Evolutionary conservation across 2,888 invertebrate species (phyloP).

Genomic region (Eupithecia tripunctaria): DNA sequence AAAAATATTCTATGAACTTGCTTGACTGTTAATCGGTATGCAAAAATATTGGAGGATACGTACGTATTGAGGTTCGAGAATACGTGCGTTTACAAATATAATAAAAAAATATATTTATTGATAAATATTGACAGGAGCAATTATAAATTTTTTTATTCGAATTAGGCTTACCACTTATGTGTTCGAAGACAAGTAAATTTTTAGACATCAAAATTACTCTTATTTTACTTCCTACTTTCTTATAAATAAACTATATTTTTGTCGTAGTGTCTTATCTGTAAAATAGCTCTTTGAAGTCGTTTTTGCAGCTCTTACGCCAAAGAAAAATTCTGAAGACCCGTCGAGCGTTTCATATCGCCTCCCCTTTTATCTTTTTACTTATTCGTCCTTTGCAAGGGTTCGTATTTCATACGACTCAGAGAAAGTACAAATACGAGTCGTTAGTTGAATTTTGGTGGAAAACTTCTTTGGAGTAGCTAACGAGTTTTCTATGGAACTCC

Average conservation of each 20-base stretch:
- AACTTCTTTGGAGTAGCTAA: slow-evolving; percentile 1
- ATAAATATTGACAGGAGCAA: no score
- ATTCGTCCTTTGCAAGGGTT: slow-evolving; percentile 52
- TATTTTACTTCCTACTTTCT: no score
- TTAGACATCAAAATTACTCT: background rate
- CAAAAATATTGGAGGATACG: no score
- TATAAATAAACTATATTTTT: no score
- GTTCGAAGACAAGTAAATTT: background rate
- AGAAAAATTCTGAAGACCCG: slow-evolving; percentile 58
- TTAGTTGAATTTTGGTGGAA: slow-evolving; percentile 16
- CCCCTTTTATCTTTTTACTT: slow-evolving; percentile 63
- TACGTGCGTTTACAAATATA: no score
- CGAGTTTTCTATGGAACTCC: background rate
- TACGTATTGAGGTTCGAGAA: background rate
- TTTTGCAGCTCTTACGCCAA: slow-evolving; percentile 37
- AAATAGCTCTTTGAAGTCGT: slow-evolving; percentile 45
- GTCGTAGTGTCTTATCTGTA: slow-evolving; percentile 11
- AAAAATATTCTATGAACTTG: no score
- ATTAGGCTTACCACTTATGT: no score
- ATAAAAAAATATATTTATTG: no score
- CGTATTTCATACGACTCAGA: slow-evolving; percentile 53
- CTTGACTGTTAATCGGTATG: no score
- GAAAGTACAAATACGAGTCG: slow-evolving; percentile 8
- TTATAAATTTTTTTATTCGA: no score
- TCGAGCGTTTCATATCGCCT: slow-evolving; percentile 64